Base-by-base conservation (phyloP, 2,888 invertebrate genomes). In the Gasteruption jaculator region DNA sequence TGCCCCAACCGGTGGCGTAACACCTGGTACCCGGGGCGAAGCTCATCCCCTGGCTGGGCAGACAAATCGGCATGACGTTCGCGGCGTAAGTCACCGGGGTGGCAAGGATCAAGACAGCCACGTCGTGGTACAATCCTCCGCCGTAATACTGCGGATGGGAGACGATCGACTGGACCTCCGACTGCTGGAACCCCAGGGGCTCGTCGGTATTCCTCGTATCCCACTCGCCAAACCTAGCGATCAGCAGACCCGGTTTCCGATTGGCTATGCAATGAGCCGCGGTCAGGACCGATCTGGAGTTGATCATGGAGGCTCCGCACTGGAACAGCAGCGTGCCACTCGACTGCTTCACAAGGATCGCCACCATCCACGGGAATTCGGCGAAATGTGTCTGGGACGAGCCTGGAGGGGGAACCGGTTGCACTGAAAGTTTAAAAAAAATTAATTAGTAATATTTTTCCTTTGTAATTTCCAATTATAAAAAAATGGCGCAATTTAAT, bases 331-430 rank as follows among this genome's bases (percentile, higher is more conserved):
- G 76, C 30, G 76, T 68, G 8, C 75, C 74, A 25, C 56, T 58
- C 0, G 72, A 59, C 45, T 77, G 77, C 45, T 77, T 73, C 29
- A 76, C 72, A 50, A 85, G 65, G 16, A 88, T 71, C 0, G 86
- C 86, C 1, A 83, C 81, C 83, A 87, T 86, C 89, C 89, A 90
- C 0, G 88, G 87, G 63, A 86, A 88, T 69, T 90, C 88, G 0
- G 80, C 88, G 55, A 82, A 88, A 57, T 85, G 80, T 0, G 79
- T 76, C 61, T 85, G 86, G 5, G 79, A 77, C 40, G 82, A 76
- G 0, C 63, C 63, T 16, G 77, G 78, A 0, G 81, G 68, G 0
- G 77, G 79, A 26, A 83, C 84, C n/a, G 81, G 71, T 22, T 54
- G 51, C 5, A 45, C 58, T 58, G 25, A 20, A 32, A 16, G 3